Percentiles rank a stretch among this genome's conserved stretches.
Conservation (phyloP, 92 coral and sea anemone species). For the Actinostola sp. region DNA sequence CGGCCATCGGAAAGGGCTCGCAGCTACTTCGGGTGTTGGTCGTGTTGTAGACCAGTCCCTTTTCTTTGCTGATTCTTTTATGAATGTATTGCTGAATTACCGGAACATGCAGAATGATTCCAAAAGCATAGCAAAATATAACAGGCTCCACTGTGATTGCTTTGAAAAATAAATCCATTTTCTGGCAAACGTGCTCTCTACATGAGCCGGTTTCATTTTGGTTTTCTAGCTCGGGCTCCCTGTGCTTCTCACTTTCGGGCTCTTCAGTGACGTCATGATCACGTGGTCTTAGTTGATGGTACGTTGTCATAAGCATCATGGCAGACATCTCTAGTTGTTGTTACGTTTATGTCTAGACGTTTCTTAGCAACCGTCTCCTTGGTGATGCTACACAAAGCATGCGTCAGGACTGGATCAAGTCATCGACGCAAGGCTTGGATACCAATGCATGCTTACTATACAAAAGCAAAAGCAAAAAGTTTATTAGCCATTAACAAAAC, state of each 20-base stretch:
- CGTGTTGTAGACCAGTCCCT: slow-evolving; percentile 81
- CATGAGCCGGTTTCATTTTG: neutral
- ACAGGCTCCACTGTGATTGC: slow-evolving; percentile 95
- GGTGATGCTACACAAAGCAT: too few species aligned
- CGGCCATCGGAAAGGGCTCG: slow-evolving; percentile 53
- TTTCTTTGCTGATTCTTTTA: slow-evolving; percentile 70
- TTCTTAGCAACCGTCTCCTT: too few species aligned
- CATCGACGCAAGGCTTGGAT: too few species aligned
- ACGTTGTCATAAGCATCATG: slow-evolving; percentile 13
- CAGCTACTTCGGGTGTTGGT: slow-evolving; percentile 86
- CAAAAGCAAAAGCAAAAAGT: too few species aligned
- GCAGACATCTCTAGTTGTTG: too few species aligned
- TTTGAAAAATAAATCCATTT: slow-evolving; percentile 27
- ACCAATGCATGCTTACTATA: too few species aligned
- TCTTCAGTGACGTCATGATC: slow-evolving; percentile 19
- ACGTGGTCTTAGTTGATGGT: slow-evolving; percentile 18
- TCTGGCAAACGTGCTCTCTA: neutral
- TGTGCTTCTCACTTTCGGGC: neutral
- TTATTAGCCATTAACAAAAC: too few species aligned
- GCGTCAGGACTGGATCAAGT: too few species aligned
- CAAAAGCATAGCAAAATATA: slow-evolving; percentile 95
- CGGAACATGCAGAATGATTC: slow-evolving; percentile 91
- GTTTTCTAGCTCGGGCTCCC: neutral
- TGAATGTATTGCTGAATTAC: slow-evolving; percentile 94
- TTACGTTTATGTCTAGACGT: too few species aligned